Evolutionary conservation across 2,888 invertebrate species (phyloP).

Genomic region (Patella caerulea): DNA sequence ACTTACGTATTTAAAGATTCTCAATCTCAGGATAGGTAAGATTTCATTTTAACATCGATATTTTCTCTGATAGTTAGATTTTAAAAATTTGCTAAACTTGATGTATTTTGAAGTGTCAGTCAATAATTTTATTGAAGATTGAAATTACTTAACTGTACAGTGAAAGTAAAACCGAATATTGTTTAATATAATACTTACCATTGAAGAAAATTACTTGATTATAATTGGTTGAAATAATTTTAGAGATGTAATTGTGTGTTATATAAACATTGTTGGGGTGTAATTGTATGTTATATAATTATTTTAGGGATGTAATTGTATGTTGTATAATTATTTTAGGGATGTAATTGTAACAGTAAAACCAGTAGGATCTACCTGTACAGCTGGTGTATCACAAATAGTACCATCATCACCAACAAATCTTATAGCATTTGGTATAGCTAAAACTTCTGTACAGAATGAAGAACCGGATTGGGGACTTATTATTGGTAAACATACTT

Average conservation of each 20-base stretch:
- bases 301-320: slow-evolving; percentile 59
- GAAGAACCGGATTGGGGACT: slow-evolving; percentile 68
- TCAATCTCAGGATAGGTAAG: slow-evolving; percentile 55
- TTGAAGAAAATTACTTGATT: no score
- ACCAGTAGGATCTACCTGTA: slow-evolving; percentile 58
- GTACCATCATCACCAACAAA: slow-evolving; percentile 58
- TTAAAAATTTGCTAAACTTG: no score
- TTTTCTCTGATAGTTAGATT: no score
- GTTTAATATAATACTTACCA: no score
- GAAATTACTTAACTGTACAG: no score
- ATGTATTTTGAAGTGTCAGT: no score
- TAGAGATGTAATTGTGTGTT: not conserved
- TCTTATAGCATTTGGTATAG: slow-evolving; percentile 58
- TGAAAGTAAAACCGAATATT: no score
- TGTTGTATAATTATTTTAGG: slow-evolving; percentile 40
- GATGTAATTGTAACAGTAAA: slow-evolving; percentile 63
- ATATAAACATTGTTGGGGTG: slow-evolving; percentile 46
- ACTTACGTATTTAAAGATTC: slow-evolving; percentile 66
- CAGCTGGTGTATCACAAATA: slow-evolving; percentile 48
- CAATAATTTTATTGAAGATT: no score
- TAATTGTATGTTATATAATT: slow-evolving; percentile 44
- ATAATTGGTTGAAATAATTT: not conserved
- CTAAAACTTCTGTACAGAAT: slow-evolving; percentile 52
- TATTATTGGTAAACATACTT: slow-evolving; percentile 54
- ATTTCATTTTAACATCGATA: not conserved